Percentiles rank a stretch among this genome's conserved stretches.
These are phyloP conservation scores for Condylura cristata DNA, from an alignment of 2,113 vertebrate species.

Conservation along the genomic window DNA sequence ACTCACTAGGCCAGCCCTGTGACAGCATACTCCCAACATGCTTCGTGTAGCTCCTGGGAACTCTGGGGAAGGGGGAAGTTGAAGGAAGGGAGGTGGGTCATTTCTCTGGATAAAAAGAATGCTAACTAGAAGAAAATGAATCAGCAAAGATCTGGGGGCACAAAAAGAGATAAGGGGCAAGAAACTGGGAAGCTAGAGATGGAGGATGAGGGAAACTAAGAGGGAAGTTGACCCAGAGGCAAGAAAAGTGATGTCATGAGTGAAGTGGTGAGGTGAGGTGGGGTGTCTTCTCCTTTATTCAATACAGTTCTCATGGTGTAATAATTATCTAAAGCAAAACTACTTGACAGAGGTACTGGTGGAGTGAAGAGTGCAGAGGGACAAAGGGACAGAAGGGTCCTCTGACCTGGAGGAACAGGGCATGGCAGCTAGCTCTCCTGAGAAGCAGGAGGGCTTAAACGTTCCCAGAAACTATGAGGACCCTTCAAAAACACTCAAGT, in stretches of 20 bases:
- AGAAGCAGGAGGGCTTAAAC: neutral
- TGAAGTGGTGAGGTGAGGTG: neutral
- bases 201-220: neutral
- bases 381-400: neutral
- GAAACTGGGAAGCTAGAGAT: neutral
- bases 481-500: neutral
- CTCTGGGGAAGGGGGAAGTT: neutral
- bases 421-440: neutral
- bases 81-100: neutral
- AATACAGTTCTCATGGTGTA: neutral
- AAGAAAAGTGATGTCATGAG: neutral
- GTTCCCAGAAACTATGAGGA: constrained; percentile 4
- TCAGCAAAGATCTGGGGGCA: neutral
- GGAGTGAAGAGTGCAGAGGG: neutral
- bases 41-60: neutral
- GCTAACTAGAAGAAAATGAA: neutral
- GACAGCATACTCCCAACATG: neutral
- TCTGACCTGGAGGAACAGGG: neutral
- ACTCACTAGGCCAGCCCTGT: neutral
- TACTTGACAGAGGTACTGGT: neutral
- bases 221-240: neutral
- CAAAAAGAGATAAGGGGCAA: neutral
- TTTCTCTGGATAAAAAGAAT: neutral
- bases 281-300: neutral
- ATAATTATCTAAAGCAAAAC: neutral